Base-by-base conservation (phyloP, 23 tunicate species). In the Aplidium turbinatum region DNA sequence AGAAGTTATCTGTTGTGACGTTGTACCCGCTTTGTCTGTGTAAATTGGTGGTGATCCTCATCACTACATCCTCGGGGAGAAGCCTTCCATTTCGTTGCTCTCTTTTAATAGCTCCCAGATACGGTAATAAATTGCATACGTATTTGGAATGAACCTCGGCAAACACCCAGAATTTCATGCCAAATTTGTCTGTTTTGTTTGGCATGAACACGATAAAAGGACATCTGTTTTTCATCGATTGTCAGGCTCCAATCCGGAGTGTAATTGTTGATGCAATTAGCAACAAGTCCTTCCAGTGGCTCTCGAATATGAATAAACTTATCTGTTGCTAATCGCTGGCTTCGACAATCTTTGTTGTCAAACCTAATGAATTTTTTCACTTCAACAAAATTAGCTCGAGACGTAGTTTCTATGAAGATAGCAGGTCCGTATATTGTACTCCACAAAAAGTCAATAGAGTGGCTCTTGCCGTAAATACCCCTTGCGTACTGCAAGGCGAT, bases 391-490 rank as follows among this genome's bases (percentile, higher is more conserved):
- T 62, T 38, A 62, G 68, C 38, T 29, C 36, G 27, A 4, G 68
- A 62, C 68, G 5, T 62, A 62, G 38, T 62, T 26, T 29, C 68
- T n/a, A 9, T 62, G 68, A 62, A 62, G 68, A 62, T 62, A 62
- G 68, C 36, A 62, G 36, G 36, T 5, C 36, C 68, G 22, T 39
- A 36, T 23, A 35, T 67, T 67, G 36, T 26, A 67, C 73, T 67
- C 73, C 73, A 67, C 38, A 67, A 67, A 67, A 67, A 67, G 29
- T 67, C 54, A 38, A 67, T 55, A 67, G 73, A 67, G 23, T 67
- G 73, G 53, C 55, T 67, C 38, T 67, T 67, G 68, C 68, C 38
- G 7, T 24, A 62, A 62, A 62, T 62, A 25, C 68, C 68, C 29
- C 68, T 62, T 62, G 38, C 68, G 7, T 62, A 62, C 38, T 62